Evolutionary conservation across 1,140 invertebrate species (phyloP), one percentile per base, ranked within the genome.

Genomic region (Lepidostoma basale): DNA sequence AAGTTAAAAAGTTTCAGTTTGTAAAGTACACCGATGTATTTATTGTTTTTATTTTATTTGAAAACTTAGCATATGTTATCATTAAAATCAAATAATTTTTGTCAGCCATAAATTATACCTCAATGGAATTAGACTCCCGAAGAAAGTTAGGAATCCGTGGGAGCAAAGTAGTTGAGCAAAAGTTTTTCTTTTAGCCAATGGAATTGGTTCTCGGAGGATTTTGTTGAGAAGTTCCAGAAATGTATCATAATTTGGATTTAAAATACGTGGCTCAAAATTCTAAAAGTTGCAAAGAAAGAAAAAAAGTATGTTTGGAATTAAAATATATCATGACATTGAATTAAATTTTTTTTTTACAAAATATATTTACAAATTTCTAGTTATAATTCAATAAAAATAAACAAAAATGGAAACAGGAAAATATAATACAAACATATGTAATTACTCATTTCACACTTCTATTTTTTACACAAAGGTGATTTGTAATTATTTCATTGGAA

Each of bases 101-200:
- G n/a, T n/a, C n/a, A n/a, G n/a, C n/a, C 12, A 45, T 2, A 22
- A 54, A 58, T 14, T 33, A 9, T 68, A 72, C 71, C 68, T 67
- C 22, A 12, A 26, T 36, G 26, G 62, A 22, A 49, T 62, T 26
- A 25, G 47, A 36, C 30, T 62, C 39, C 28, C 64, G 44, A 73
- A 25, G 20, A 65, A 62, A 12, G 62, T 33, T 14, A 73, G 52
- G 23, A 73, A 70, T 56, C 58, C 40, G 54, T 66, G 36, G 16
- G 62, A 8, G 14, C 52, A 26, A 9, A 70, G 54, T 44, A 54
- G 20, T 25, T 65, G 16, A 26, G 60, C 44, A 62, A 73, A 73
- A 8, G 9, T 36, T 36, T 26, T 16, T 20, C 62, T 28, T 9
- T 54, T 49, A 33, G 68, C 42, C 25, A 33, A 26, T 10, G 40